These are phyloP conservation scores for Labeo calbasu DNA, from an alignment of 2,797 vertebrate genomes.

Conservation along the genomic window DNA sequence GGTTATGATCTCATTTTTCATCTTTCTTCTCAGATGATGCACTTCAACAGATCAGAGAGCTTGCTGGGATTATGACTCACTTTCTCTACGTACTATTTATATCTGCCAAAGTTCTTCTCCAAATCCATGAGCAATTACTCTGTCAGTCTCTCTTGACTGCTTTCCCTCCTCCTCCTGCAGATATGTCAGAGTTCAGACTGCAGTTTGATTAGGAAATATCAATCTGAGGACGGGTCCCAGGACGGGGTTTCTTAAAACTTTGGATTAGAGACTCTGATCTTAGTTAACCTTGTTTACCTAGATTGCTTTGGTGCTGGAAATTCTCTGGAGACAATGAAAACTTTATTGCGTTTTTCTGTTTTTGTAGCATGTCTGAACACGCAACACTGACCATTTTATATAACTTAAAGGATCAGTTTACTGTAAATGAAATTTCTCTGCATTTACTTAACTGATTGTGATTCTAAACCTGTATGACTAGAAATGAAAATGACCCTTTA, in stretches of 20 bases:
- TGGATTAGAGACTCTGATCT: background rate
- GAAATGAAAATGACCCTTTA: background rate
- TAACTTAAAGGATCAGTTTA: background rate
- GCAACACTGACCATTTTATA: background rate
- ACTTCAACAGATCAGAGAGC: background rate
- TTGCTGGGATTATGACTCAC: slow-evolving; percentile 35
- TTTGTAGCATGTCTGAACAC: slow-evolving; percentile 7
- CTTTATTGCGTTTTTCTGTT: slow-evolving; percentile 3
- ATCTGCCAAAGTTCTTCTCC: slow-evolving; percentile 19
- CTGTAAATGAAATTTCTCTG: no score
- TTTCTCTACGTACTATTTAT: slow-evolving; percentile 34
- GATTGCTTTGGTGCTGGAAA: background rate
- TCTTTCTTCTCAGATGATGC: background rate
- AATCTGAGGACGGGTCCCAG: background rate
- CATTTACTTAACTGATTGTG: background rate
- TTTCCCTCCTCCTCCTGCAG: background rate
- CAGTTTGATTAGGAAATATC: slow-evolving; percentile 19
- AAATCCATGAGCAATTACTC: slow-evolving; percentile 33
- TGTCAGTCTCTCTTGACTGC: slow-evolving; percentile 21
- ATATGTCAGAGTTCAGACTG: slow-evolving; percentile 17
- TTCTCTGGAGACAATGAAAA: slow-evolving; percentile 11
- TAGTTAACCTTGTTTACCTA: background rate
- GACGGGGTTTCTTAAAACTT: background rate
- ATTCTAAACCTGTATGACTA: background rate
- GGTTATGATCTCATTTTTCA: slow-evolving; percentile 29